Percentiles rank a stretch among this genome's conserved stretches.
Conservation (phyloP, 2,888 invertebrate genomes). For the Pherbina coryleti region DNA sequence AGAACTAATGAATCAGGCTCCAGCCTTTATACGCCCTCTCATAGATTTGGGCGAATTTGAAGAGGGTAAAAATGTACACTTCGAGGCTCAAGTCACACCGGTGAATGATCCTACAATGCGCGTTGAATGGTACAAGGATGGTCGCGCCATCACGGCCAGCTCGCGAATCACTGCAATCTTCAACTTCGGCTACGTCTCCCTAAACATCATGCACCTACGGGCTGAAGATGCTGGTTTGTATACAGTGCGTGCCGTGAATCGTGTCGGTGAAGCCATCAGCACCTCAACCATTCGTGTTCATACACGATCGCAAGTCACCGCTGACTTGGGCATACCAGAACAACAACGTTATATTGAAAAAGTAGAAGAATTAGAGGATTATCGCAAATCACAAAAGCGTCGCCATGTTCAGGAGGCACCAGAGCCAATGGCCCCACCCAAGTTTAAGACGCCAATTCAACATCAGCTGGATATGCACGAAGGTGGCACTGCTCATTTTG, state of each 20-base stretch:
- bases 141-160: constrained; percentile 94
- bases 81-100: constrained; percentile 92
- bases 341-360: constrained; percentile 92
- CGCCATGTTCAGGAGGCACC: constrained; percentile 84
- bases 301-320: constrained; percentile 85
- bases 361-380: constrained; percentile 91
- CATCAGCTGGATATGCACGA: constrained; percentile 89
- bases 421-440: constrained; percentile 84
- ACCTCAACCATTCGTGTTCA: constrained; percentile 82
- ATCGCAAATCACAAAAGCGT: constrained; percentile 82
- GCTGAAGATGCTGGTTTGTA: constrained; percentile 98
- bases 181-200: constrained; percentile 99
- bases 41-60: constrained; percentile 88
- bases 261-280: constrained; percentile 90
- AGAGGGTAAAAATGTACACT: constrained; percentile 92
- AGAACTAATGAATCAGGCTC: constrained; percentile 83
- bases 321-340: constrained; percentile 89
- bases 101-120: constrained; percentile 94
- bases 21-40: constrained; percentile 89
- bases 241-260: constrained; percentile 91
- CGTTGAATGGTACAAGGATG: constrained; percentile 96
- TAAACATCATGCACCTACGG: constrained; percentile 98
- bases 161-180: constrained; percentile 97
- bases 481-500: constrained; percentile 95
- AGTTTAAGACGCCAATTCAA: constrained; percentile 90